Percentiles rank a stretch among this genome's conserved stretches.
phyloP scores from a whole-genome alignment of 2,113 vertebrate genomes.

The Pseudorhombus dupliciocellatus region DNA sequence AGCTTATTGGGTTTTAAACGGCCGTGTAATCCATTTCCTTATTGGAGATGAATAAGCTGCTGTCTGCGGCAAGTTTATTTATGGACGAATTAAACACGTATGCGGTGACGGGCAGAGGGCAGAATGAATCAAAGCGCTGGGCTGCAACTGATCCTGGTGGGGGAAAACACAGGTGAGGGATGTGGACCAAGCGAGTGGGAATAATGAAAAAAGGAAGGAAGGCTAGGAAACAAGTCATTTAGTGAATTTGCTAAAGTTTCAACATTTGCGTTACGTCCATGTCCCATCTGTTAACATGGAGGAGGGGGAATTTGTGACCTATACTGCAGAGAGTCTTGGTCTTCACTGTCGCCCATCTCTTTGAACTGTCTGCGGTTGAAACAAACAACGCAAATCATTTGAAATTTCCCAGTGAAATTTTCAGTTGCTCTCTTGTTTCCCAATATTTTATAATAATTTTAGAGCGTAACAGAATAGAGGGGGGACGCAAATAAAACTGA shows the following conservation, averaged over 20 bases:
- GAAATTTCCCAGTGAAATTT: no score
- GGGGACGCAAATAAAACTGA: neutral
- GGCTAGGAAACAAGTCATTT: neutral
- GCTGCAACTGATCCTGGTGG: neutral
- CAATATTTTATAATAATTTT: no score
- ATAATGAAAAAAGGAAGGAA: neutral
- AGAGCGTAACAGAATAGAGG: neutral
- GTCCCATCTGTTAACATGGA: no score
- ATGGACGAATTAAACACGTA: constrained; percentile 63
- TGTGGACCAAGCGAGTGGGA: neutral
- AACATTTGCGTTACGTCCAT: no score
- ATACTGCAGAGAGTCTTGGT: no score
- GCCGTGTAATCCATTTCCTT: constrained; percentile 73
- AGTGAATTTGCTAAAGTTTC: no score
- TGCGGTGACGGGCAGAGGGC: constrained; percentile 24
- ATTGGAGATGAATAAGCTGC: constrained; percentile 73
- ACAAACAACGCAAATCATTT: no score
- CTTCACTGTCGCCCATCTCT: neutral
- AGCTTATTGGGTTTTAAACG: constrained; percentile 78
- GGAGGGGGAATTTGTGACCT: no score
- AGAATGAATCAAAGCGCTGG: constrained; percentile 20
- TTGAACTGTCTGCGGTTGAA: no score
- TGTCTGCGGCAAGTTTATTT: constrained; percentile 58
- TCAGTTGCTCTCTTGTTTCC: neutral
- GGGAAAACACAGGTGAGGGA: neutral